Evolutionary conservation across 2,113 vertebrate genomes (phyloP), one percentile per base, ranked within the genome.

Genomic region (Corydoras sp.): DNA sequence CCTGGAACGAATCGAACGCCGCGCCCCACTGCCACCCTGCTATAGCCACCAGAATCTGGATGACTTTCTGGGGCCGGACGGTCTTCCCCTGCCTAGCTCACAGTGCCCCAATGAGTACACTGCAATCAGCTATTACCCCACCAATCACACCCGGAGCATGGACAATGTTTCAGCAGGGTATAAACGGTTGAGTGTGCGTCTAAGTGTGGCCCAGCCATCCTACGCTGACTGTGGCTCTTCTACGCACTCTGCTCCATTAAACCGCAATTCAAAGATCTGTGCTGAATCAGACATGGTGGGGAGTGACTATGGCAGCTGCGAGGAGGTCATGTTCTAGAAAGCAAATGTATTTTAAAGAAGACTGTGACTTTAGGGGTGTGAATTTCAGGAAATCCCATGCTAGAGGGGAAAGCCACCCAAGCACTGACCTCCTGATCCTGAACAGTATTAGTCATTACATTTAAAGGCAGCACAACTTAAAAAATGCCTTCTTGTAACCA

Each of bases 21-120:
- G 96, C 0, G 94, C 97, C 0, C 95, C 97, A 0, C 89, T 98
- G n/a, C 94, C 97, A 0, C 93, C 95, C 0, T 93, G 94, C 82
- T 98, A 98, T 79, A 97, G 93, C 89, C 94, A 94, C 85, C 94
- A 95, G 81, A 93, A 94, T 85, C 88, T 99, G 84, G 95, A 98
- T 70, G 93, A 95, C 79, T 94, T 98, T 84, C 83, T 97, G 72
- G 93, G 92, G 0, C 88, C 90, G 0, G 85, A 88, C 2, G 90
- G 93, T 0, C 81, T 72, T 12, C 94, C 95, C 0, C 60, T 85
- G 3, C 89, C 86, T 58, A 84, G 86, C 1, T 80, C 92, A 0
- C 93, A 93, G 76, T 94, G 94, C 79, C 94, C 94, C 79, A 92
- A 94, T 0, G 93, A 98, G 80, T 99, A 95, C 79, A 95, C 95